These are phyloP conservation scores for Phallusia fumigata DNA, from an alignment of 23 tunicate species.

Conservation along the genomic window DNA sequence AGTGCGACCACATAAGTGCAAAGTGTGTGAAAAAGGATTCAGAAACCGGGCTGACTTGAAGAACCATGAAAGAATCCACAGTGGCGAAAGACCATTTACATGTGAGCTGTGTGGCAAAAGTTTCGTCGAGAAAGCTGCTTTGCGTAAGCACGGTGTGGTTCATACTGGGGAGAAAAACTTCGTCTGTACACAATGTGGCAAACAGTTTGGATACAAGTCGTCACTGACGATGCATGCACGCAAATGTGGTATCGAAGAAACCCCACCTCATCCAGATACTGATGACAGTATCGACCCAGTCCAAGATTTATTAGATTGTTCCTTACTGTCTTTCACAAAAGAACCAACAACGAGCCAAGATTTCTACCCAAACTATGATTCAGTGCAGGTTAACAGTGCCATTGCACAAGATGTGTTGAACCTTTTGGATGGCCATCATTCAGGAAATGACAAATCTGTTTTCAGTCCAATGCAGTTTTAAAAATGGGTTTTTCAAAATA, in stretches of 20 bases:
- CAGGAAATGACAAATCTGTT: neutral
- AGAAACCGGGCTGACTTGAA: conserved; percentile 37
- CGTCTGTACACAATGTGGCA: conserved; percentile 40
- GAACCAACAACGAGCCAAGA: neutral
- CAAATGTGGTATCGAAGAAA: neutral
- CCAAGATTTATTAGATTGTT: neutral
- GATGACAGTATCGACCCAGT: neutral
- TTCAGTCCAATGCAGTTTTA: neutral
- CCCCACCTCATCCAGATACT: neutral
- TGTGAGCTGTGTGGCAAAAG: conserved; percentile 50
- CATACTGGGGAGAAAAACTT: conserved; percentile 47
- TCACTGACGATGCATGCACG: neutral
- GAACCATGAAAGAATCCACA: conserved; percentile 53
- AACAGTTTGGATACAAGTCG: conserved; percentile 40
- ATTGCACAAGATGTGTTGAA: neutral
- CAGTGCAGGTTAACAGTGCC: neutral
- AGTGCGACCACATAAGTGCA: conserved; percentile 39
- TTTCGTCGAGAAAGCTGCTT: conserved; percentile 46
- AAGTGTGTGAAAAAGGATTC: conserved; percentile 38
- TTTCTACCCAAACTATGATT: neutral
- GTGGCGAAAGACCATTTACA: conserved; percentile 47
- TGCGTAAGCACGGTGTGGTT: conserved; percentile 44
- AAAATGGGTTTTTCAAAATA: neutral
- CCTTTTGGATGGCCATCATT: neutral
- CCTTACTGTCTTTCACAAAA: neutral